These are phyloP conservation scores for Menidia menidia DNA, from an alignment of 2,797 vertebrate genomes.

Conservation along the genomic window DNA sequence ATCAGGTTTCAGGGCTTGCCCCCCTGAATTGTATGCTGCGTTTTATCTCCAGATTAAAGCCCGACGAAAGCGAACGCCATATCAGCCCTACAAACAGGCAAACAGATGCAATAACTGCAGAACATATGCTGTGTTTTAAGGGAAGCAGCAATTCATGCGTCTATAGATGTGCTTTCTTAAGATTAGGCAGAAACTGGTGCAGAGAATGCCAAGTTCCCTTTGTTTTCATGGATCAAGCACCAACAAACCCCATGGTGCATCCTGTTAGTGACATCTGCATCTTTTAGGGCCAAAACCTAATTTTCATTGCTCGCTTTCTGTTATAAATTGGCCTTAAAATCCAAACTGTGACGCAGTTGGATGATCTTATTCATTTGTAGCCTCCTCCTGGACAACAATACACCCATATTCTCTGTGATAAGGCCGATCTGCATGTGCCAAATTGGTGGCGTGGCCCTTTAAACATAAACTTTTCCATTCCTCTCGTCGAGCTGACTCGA, in stretches of 20 bases:
- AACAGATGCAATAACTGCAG: background rate
- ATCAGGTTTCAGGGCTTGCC: background rate
- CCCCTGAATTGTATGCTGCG: background rate
- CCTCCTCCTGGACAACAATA: conserved; percentile 7
- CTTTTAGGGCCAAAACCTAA: background rate
- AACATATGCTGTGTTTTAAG: background rate
- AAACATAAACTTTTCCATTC: background rate
- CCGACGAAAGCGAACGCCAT: conserved; percentile 4
- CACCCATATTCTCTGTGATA: background rate
- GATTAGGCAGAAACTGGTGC: conserved; percentile 6
- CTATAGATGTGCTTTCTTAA: background rate
- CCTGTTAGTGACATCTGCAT: background rate
- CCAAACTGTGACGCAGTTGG: conserved; percentile 7
- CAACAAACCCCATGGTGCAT: background rate
- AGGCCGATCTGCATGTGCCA: background rate
- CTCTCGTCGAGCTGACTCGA: background rate
- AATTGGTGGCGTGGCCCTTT: background rate
- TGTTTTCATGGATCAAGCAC: background rate
- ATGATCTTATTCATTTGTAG: conserved; percentile 12
- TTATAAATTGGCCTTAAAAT: background rate
- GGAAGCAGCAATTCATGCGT: background rate
- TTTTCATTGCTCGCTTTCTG: background rate
- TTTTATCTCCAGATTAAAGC: conserved; percentile 15
- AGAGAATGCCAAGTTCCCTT: background rate
- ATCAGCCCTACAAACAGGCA: background rate